A percentile compares a stretch with the other conserved stretches of the same genome.
phyloP scores from a whole-genome alignment of 2,888 invertebrate species.

The Leptogaster cylindrica region DNA sequence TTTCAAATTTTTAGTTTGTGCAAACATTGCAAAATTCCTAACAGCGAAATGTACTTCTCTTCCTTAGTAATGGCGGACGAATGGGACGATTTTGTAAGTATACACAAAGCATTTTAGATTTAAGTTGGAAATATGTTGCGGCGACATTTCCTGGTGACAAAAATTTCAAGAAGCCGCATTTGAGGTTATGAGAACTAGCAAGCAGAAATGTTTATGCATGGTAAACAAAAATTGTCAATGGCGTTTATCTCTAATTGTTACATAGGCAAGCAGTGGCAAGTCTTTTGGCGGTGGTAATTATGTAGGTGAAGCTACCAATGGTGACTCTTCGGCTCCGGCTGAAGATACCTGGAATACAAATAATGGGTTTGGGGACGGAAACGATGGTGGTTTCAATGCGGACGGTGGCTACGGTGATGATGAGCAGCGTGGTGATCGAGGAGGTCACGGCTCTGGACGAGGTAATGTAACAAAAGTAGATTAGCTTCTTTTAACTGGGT shows the following conservation, averaged over 20 bases:
- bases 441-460: no score
- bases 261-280: conserved; percentile 34
- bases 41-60: conserved; percentile 45
- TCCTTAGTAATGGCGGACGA: conserved; percentile 51
- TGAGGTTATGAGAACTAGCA: no score
- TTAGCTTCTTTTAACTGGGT: no score
- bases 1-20: conserved; percentile 26
- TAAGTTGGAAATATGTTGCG: neutral
- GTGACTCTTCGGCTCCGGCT: conserved; percentile 51
- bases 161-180: conserved; percentile 6
- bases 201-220: conserved; percentile 41
- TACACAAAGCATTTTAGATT: conserved; percentile 11
- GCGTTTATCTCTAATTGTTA: neutral
- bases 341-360: conserved; percentile 57
- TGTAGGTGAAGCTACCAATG: conserved; percentile 19
- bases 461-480: no score
- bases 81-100: conserved; percentile 49
- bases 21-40: no score
- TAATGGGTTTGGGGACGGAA: conserved; percentile 57
- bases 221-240: neutral
- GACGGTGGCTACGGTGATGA: neutral
- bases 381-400: conserved; percentile 54
- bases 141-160: neutral
- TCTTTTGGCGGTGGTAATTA: conserved; percentile 39
- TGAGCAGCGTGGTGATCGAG: conserved; percentile 48